These are phyloP conservation scores for Oreochromis mossambicus DNA, from an alignment of 2,797 vertebrate genomes.

Conservation along the genomic window DNA sequence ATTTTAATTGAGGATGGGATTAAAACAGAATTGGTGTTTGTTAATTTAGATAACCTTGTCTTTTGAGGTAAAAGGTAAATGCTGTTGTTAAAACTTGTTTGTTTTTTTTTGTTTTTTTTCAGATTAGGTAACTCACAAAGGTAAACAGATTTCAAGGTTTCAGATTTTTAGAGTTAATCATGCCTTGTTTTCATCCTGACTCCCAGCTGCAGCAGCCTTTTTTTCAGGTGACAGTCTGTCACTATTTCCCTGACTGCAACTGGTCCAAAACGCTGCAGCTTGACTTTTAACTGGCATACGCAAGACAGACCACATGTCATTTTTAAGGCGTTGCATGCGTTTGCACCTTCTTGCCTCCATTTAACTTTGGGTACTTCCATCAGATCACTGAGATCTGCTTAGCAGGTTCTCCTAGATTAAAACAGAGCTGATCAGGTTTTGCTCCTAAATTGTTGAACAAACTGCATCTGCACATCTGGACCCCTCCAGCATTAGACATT, in stretches of 20 bases:
- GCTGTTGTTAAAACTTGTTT: not conserved
- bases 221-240: not conserved
- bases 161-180: not conserved
- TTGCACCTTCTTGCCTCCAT: not conserved
- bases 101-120: not conserved
- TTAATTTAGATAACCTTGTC: not conserved
- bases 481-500: not conserved
- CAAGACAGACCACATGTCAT: not conserved
- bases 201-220: too few species aligned
- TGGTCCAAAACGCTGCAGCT: not conserved
- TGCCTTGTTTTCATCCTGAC: not conserved
- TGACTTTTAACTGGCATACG: fast-evolving
- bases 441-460: not conserved
- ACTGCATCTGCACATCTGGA: not conserved
- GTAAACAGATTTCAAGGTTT: not conserved
- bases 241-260: fast-evolving
- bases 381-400: not conserved
- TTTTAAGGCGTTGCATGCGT: fast-evolving
- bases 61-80: not conserved
- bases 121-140: fast-evolving
- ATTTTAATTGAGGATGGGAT: too few species aligned
- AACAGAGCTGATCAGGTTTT: not conserved
- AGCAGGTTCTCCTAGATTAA: not conserved
- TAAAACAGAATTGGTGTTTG: not conserved
- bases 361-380: not conserved